Percentiles rank a stretch among this genome's conserved stretches.
phyloP scores from a whole-genome alignment of 2,113 vertebrate genomes.

The Casuarius casuarius region DNA sequence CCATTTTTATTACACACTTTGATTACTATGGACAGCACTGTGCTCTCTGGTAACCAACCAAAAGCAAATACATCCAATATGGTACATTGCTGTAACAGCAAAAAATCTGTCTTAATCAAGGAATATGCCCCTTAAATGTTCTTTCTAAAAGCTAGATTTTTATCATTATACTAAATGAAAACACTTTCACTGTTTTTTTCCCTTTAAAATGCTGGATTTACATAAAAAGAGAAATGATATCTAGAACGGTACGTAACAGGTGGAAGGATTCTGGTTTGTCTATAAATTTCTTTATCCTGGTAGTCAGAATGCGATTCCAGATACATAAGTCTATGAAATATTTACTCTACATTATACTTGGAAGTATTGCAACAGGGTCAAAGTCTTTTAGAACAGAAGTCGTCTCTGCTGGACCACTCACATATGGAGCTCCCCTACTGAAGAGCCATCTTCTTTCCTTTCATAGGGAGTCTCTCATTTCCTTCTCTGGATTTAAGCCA shows the following conservation, averaged over 20 bases:
- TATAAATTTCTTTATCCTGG: not conserved
- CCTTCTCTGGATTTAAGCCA: not conserved
- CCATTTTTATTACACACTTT: not conserved
- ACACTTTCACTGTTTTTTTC: accelerated
- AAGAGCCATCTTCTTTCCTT: not conserved
- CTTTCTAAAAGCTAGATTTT: not conserved
- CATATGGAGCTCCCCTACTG: not conserved
- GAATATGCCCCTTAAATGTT: accelerated
- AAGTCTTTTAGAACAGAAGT: not conserved
- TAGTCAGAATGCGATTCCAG: not conserved
- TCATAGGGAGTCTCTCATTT: not conserved
- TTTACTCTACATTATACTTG: not conserved
- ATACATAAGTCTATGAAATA: not conserved
- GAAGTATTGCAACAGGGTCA: not conserved
- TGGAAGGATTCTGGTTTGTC: not conserved
- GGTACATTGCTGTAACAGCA: not conserved
- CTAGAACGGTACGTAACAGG: not conserved
- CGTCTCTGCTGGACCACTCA: not conserved
- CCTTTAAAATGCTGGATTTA: not conserved
- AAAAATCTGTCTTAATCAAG: not conserved
- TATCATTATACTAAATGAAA: not conserved
- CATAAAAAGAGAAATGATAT: not conserved
- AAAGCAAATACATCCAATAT: not conserved
- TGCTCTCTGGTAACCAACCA: not conserved
- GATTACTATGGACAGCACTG: not conserved